Evolutionary conservation across 2,888 invertebrate genomes (phyloP), one percentile per base, ranked within the genome.

Genomic region (Coleophora flavipennella): DNA sequence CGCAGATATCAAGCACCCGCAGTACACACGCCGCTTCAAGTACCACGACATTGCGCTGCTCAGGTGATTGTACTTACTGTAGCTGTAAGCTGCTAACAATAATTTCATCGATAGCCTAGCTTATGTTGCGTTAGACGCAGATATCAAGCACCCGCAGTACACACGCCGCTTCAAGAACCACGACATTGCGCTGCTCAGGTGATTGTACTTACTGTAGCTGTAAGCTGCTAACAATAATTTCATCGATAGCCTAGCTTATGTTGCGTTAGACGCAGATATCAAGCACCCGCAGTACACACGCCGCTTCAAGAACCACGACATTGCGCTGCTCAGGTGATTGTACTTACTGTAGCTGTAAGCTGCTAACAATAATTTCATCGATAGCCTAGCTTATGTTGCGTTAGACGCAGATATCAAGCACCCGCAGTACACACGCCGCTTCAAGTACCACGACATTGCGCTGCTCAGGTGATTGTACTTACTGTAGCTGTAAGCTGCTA

Each of bases 181-280:
- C 49, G 85, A 85, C 46, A 43, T 85, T 20, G 73, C 77, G 1
- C 52, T 85, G 8, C 33, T 85, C n/a, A 79, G 67, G 85, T 83
- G 8, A 33, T 3, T 34, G 13, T n/a, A n/a, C n/a, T n/a, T n/a
- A n/a, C n/a, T n/a, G n/a, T n/a, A n/a, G n/a, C n/a, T n/a, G n/a
- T n/a, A n/a, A n/a, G n/a, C n/a, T n/a, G n/a, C n/a, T 20, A 20
- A 20, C 20, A 4, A 6, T 20, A 20, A 6, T 20, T 20, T 20
- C 20, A 20, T 4, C 20, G 20, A n/a, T n/a, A n/a, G n/a, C n/a
- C n/a, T n/a, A n/a, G n/a, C n/a, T n/a, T n/a, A n/a, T n/a, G n/a
- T n/a, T n/a, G 14, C 55, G 57, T 20, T 59, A 85, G 39, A 57
- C 53, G 0, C 46, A 67, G 14, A 67, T 66, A 31, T 65, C 36